Percentiles rank a stretch among this genome's conserved stretches.
Evolutionary conservation across 1,140 invertebrate species (phyloP).

Genomic region (Cataglyphis hispanica): DNA sequence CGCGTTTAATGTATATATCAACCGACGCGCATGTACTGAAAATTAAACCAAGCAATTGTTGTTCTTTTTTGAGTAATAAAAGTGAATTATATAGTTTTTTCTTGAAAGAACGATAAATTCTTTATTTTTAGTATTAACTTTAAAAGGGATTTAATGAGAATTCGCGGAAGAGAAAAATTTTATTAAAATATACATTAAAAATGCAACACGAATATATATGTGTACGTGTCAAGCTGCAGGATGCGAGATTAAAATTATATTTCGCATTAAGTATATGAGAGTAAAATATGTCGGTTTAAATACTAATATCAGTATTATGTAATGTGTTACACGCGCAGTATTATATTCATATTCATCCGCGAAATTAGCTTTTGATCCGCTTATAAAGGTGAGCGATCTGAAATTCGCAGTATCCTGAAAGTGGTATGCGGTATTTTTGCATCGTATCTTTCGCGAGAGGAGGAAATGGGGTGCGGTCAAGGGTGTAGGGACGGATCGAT

Average conservation of each 20-base stretch:
- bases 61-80: not conserved
- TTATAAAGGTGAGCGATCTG: constrained; percentile 25
- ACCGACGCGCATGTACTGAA: too few species aligned
- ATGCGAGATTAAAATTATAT: constrained; percentile 1
- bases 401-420: constrained; percentile 20
- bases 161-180: not conserved
- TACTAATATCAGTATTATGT: constrained; percentile 21
- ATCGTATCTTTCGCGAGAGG: constrained; percentile 13
- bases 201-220: not conserved
- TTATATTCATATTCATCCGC: constrained; percentile 8
- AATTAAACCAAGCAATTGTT: not conserved
- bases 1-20: not conserved
- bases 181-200: constrained; percentile 26
- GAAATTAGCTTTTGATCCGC: constrained; percentile 31
- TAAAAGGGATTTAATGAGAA: not conserved
- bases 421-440: constrained; percentile 49
- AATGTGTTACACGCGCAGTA: not conserved
- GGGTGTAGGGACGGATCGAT: constrained; percentile 49
- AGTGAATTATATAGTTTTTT: not conserved
- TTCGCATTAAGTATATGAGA: not conserved
- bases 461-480: not conserved
- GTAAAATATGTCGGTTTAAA: constrained; percentile 37
- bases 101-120: not conserved
- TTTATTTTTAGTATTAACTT: not conserved
- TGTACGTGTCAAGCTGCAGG: not conserved